phyloP scores from a whole-genome alignment of 2,797 vertebrate species.

The Odontamblyopus rebecca region DNA sequence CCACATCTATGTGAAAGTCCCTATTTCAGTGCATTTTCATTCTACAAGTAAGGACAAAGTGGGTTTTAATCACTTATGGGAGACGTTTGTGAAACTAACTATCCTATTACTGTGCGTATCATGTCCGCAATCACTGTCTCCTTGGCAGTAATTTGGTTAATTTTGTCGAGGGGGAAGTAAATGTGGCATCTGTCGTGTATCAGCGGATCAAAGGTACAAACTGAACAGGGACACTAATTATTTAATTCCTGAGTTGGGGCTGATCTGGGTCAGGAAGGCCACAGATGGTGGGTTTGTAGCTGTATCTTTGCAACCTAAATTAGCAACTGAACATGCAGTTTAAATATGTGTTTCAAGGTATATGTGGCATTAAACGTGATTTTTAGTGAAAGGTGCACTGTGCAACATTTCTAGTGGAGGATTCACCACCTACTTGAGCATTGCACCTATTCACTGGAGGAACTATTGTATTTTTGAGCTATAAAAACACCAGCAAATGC shows the following conservation, averaged over 20 bases:
- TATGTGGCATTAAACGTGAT: neutral
- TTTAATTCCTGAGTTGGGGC: constrained; percentile 52
- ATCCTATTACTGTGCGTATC: constrained; percentile 10
- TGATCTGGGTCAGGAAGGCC: constrained; percentile 44
- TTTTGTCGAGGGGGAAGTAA: constrained; percentile 42
- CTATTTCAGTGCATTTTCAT: constrained; percentile 16
- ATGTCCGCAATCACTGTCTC: constrained; percentile 22
- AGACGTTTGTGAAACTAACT: constrained; percentile 3
- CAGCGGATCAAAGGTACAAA: constrained; percentile 46
- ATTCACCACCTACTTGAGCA: too few species aligned
- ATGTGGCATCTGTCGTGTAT: constrained; percentile 47
- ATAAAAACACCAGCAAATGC: too few species aligned
- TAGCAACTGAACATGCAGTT: constrained; percentile 24
- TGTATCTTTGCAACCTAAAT: constrained; percentile 55
- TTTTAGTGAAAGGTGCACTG: neutral
- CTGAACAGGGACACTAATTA: constrained; percentile 48
- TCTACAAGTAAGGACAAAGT: constrained; percentile 21
- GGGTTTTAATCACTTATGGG: constrained; percentile 37
- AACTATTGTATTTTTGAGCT: too few species aligned
- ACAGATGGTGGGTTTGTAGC: constrained; percentile 56
- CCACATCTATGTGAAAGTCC: neutral
- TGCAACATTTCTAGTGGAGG: too few species aligned
- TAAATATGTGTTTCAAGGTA: neutral
- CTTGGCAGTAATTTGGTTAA: constrained; percentile 40
- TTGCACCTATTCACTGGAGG: too few species aligned